Conservation (phyloP, 2,888 invertebrate species). For the Cactoblastis cactorum region DNA sequence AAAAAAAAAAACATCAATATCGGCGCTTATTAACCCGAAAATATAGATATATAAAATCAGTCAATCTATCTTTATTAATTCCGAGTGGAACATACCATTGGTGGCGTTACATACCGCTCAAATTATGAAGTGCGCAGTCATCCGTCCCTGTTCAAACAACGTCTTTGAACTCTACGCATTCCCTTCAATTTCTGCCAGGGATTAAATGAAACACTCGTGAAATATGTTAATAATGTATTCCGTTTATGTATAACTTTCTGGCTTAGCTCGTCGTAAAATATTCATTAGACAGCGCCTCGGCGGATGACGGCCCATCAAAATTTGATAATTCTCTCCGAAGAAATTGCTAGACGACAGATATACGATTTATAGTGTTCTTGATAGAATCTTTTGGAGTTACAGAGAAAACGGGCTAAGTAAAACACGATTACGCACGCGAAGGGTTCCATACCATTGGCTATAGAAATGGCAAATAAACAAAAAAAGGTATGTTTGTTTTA, state of each 20-base stretch:
- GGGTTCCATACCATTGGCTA: too few relatives aligned
- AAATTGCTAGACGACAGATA: slow-evolving; percentile 10
- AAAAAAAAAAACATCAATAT: too few relatives aligned
- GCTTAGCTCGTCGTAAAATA: slow-evolving; percentile 16
- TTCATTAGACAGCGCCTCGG: slow-evolving; percentile 15
- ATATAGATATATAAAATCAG: neutral
- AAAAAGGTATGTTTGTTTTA: too few relatives aligned
- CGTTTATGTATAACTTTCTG: slow-evolving; percentile 14
- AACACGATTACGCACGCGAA: too few relatives aligned
- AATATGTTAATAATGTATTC: slow-evolving; percentile 18
- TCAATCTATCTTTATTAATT: neutral
- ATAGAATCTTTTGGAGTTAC: too few relatives aligned
- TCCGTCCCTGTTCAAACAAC: neutral
- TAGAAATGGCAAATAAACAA: too few relatives aligned
- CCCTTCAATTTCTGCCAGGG: slow-evolving; percentile 11
- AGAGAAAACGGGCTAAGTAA: too few relatives aligned
- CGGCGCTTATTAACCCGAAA: too few relatives aligned
- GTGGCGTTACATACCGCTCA: neutral
- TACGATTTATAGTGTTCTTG: too few relatives aligned
- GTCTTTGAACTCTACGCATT: neutral
- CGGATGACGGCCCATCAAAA: slow-evolving; percentile 10
- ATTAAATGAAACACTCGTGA: slow-evolving; percentile 19
- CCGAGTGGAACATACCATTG: neutral
- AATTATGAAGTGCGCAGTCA: slow-evolving; percentile 1
- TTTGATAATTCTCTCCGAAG: slow-evolving; percentile 9